A percentile compares a stretch with the other conserved stretches of the same genome.
These are phyloP conservation scores for Drosophila nigromelanica DNA, from an alignment of 1,140 invertebrate species.

Conservation along the genomic window DNA sequence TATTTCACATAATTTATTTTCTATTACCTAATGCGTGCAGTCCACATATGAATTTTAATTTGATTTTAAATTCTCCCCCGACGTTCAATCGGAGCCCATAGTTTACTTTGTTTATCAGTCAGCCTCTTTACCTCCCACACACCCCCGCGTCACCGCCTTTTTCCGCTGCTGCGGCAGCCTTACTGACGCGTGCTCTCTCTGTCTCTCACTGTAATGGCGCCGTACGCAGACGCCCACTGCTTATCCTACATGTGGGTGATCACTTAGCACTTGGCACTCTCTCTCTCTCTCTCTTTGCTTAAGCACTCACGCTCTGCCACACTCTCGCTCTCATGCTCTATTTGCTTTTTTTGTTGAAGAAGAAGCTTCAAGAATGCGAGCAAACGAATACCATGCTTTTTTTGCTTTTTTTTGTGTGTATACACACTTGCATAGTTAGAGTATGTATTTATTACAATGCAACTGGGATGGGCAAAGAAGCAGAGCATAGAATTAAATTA, in stretches of 20 bases:
- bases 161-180: constrained; percentile 22
- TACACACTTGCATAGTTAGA: constrained; percentile 26
- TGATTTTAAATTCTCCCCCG: constrained; percentile 1
- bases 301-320: neutral
- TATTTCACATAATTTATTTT: constrained; percentile 55
- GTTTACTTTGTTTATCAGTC: constrained; percentile 70
- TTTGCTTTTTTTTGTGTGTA: constrained; percentile 18
- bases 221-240: constrained; percentile 20
- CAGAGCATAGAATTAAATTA: neutral
- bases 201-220: constrained; percentile 30
- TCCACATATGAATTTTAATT: constrained; percentile 20
- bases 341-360: constrained; percentile 34
- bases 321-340: constrained; percentile 2
- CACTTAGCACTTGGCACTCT: constrained; percentile 15
- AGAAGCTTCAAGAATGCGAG: constrained; percentile 56
- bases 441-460: constrained; percentile 16
- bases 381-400: constrained; percentile 34
- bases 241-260: constrained; percentile 41
- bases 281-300: neutral
- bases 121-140: neutral
- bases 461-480: neutral
- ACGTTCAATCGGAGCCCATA: constrained; percentile 22
- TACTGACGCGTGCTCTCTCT: constrained; percentile 23
- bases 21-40: constrained; percentile 38
- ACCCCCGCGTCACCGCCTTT: too few species aligned